Percentiles rank a stretch among this genome's conserved stretches.
phyloP scores from a whole-genome alignment of 2,113 vertebrate species.

The Sapajus apella region DNA sequence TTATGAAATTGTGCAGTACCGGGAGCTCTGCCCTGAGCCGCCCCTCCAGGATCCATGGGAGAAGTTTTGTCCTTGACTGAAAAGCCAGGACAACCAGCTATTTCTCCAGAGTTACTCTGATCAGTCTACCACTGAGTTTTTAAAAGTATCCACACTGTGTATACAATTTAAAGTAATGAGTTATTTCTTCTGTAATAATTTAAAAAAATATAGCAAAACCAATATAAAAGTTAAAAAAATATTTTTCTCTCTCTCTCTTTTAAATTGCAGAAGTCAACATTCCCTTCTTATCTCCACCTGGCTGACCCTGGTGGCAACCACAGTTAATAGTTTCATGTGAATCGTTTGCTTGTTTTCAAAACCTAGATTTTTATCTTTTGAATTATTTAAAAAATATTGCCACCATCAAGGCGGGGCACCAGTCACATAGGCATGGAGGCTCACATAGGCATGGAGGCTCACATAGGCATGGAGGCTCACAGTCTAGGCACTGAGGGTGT shows the following conservation, averaged over 20 bases:
- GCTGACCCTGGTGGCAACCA: background rate
- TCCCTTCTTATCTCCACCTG: background rate
- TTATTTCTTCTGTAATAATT: background rate
- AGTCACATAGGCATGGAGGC: too few species aligned
- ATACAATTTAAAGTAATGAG: background rate
- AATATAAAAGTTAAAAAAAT: background rate
- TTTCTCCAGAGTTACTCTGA: background rate
- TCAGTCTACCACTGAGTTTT: background rate
- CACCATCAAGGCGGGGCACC: background rate
- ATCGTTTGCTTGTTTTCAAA: background rate
- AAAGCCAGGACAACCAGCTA: accelerated
- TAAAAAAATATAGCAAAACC: background rate
- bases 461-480: too few species aligned
- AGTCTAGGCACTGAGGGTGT: background rate
- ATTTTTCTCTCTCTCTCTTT: background rate
- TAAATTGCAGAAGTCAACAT: background rate
- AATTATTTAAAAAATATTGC: background rate
- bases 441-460: too few species aligned
- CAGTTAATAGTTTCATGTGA: background rate
- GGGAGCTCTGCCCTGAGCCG: background rate
- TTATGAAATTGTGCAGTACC: accelerated
- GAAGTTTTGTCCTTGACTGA: background rate
- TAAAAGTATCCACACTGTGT: background rate
- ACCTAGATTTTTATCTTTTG: background rate
- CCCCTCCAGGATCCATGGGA: background rate